Evolutionary conservation across 2,113 vertebrate genomes (phyloP).

Genomic region (Scomber colias): DNA sequence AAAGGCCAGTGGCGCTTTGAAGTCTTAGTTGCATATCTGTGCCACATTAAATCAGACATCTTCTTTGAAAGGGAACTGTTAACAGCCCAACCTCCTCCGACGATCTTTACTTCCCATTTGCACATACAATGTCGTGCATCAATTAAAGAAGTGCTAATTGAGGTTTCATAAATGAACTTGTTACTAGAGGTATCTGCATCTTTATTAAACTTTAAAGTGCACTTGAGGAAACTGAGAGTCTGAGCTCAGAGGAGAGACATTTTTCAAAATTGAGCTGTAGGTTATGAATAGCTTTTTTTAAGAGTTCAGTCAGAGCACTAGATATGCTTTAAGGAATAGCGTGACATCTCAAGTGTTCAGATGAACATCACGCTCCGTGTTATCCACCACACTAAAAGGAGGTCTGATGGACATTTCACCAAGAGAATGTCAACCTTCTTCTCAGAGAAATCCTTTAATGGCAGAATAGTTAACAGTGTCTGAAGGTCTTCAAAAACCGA

Average conservation of each 20-base stretch:
- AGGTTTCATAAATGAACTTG: no score
- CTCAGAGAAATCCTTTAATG: constrained; percentile 34
- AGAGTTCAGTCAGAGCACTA: constrained; percentile 9
- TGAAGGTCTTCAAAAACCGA: background rate
- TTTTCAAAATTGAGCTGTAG: background rate
- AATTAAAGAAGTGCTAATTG: background rate
- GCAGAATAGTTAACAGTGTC: constrained; percentile 37
- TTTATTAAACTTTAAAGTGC: background rate
- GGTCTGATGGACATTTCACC: constrained; percentile 24
- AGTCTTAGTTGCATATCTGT: constrained; percentile 25
- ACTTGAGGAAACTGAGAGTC: background rate
- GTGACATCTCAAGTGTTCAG: constrained; percentile 13
- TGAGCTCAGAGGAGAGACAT: background rate
- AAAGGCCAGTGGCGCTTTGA: constrained; percentile 64
- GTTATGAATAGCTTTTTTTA: constrained; percentile 10
- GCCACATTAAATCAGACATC: constrained; percentile 42
- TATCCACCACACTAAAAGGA: constrained; percentile 27
- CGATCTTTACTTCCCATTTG: background rate
- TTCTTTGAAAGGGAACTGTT: constrained; percentile 28
- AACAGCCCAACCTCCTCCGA: background rate
- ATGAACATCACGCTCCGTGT: constrained; percentile 17
- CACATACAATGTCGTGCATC: background rate
- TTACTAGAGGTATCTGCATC: no score
- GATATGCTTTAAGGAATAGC: background rate
- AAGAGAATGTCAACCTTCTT: constrained; percentile 12